phyloP scores from a whole-genome alignment of 2,888 invertebrate genomes.

The Drosophila greeni region DNA sequence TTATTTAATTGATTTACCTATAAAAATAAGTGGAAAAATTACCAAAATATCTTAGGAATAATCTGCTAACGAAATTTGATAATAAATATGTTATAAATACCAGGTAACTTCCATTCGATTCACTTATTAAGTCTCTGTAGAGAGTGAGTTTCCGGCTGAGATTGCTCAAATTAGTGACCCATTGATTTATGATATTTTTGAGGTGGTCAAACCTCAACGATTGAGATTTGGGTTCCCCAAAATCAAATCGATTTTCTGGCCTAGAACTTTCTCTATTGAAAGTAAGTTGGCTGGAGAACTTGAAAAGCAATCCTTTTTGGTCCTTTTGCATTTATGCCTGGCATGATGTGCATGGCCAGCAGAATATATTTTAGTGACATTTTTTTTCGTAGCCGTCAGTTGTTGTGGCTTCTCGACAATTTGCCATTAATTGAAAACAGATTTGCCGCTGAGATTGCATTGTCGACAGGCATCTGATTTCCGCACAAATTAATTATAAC shows the following conservation, averaged over 20 bases:
- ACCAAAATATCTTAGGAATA: no score
- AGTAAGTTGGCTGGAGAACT: background rate
- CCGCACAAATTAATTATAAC: constrained; percentile 68
- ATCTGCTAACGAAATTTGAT: no score
- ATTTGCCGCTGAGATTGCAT: constrained; percentile 68
- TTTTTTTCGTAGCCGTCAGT: background rate
- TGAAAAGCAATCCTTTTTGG: background rate
- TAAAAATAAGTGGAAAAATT: no score
- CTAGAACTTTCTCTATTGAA: background rate
- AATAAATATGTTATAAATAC: no score
- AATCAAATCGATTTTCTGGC: constrained; percentile 7
- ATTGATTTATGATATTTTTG: constrained; percentile 28
- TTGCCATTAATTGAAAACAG: constrained; percentile 72
- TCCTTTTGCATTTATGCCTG: constrained; percentile 2
- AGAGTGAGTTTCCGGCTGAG: background rate
- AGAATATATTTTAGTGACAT: constrained; percentile 3
- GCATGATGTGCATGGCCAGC: background rate
- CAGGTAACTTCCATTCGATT: background rate
- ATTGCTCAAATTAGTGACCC: constrained; percentile 13
- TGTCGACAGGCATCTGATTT: constrained; percentile 69
- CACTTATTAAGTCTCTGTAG: accelerated
- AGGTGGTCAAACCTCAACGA: constrained; percentile 1
- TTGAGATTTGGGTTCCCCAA: background rate
- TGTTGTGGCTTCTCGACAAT: constrained; percentile 53
- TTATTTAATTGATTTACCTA: no score